Evolutionary conservation across 2,113 vertebrate species (phyloP).

Genomic region (Ammodytes marinus): DNA sequence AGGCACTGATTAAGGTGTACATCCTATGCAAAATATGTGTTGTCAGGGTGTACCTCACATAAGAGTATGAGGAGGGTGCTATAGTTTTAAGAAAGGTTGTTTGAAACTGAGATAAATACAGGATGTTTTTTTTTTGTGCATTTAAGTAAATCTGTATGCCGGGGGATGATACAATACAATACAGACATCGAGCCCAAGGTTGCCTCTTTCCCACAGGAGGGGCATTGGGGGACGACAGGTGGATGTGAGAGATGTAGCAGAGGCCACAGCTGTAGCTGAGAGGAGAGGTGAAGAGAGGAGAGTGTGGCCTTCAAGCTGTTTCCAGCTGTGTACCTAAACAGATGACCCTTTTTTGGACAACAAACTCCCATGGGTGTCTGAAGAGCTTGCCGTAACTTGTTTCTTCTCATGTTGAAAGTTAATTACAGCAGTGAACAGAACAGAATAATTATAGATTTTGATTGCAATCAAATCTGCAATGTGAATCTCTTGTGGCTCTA

Average conservation of each 20-base stretch:
- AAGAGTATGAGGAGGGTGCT: slow-evolving; percentile 12
- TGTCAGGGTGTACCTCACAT: neutral
- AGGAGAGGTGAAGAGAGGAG: slow-evolving; percentile 8
- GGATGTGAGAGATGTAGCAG: neutral
- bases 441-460: neutral
- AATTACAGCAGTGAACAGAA: slow-evolving; percentile 27
- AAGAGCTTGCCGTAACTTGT: slow-evolving; percentile 50
- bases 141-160: neutral
- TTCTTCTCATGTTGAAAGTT: slow-evolving; percentile 25
- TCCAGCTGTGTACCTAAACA: slow-evolving; percentile 14
- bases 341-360: slow-evolving; percentile 37
- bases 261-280: slow-evolving; percentile 8
- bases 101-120: slow-evolving; percentile 3
- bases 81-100: neutral
- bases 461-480: neutral
- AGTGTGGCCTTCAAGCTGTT: slow-evolving; percentile 41
- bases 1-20: neutral
- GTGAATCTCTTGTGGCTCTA: no score
- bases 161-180: neutral
- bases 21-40: neutral
- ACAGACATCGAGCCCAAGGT: neutral
- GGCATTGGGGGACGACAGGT: slow-evolving; percentile 27
- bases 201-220: slow-evolving; percentile 16
- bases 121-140: neutral
- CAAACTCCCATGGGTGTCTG: slow-evolving; percentile 11